Conservation (phyloP, 1,140 invertebrate species). For the Bombus waltoni region DNA sequence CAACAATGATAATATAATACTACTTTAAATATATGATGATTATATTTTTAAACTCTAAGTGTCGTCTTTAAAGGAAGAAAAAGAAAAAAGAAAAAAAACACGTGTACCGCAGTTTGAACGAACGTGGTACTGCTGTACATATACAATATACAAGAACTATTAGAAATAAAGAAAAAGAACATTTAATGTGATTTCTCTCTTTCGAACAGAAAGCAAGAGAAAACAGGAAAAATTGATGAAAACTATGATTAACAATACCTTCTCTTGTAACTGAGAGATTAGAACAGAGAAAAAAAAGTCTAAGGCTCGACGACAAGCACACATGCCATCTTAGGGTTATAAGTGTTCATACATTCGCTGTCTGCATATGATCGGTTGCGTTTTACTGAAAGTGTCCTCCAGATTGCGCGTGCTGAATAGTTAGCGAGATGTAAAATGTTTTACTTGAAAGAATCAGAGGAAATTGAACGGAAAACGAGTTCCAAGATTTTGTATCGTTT, state of each 20-base stretch:
- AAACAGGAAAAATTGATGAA: slow-evolving; percentile 17
- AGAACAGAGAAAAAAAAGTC: slow-evolving; percentile 29
- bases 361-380: slow-evolving; percentile 73
- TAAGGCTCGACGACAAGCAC: slow-evolving; percentile 62
- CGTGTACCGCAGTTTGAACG: slow-evolving; percentile 72
- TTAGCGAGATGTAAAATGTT: slow-evolving; percentile 21
- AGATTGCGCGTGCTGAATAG: slow-evolving; percentile 35
- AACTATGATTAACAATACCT: slow-evolving; percentile 34
- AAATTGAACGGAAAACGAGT: not conserved
- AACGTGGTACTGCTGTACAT: slow-evolving; percentile 77
- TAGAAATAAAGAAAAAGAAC: slow-evolving; percentile 65
- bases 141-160: slow-evolving; percentile 76
- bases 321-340: slow-evolving; percentile 71
- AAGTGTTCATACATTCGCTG: slow-evolving; percentile 68
- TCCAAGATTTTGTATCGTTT: not conserved
- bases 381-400: slow-evolving; percentile 54
- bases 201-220: slow-evolving; percentile 31
- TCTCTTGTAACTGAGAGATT: slow-evolving; percentile 58
- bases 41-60: slow-evolving; percentile 84
- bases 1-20: slow-evolving; percentile 73
- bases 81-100: slow-evolving; percentile 33
- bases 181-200: slow-evolving; percentile 36
- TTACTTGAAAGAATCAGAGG: not conserved
- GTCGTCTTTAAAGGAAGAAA: slow-evolving; percentile 74
- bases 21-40: slow-evolving; percentile 81